Percentiles rank a stretch among this genome's conserved stretches.
These are phyloP conservation scores for Bufotes viridis DNA, from an alignment of 2,797 vertebrate species.

Conservation along the genomic window DNA sequence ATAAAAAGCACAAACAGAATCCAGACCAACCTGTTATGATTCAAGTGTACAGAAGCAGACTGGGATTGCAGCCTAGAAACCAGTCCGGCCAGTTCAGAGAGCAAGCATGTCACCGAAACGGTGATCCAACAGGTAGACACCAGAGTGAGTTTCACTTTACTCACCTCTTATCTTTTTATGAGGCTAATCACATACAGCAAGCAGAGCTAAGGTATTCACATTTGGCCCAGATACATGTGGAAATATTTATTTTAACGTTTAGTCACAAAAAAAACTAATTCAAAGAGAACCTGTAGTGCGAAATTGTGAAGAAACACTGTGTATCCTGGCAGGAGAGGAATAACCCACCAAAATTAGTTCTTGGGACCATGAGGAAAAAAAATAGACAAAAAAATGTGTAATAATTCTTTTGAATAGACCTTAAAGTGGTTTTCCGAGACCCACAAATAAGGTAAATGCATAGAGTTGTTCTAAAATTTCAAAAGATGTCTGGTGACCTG, in stretches of 20 bases:
- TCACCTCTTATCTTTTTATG: slow-evolving; percentile 22
- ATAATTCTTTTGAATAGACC: too few relatives aligned
- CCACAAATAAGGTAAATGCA: too few relatives aligned
- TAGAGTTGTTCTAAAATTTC: too few relatives aligned
- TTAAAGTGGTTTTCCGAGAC: too few relatives aligned
- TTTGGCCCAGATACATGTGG: neutral
- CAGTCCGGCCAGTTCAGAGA: slow-evolving; percentile 24
- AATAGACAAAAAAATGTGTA: too few relatives aligned
- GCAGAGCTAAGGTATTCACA: slow-evolving; percentile 15
- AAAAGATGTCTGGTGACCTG: too few relatives aligned
- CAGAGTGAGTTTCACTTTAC: slow-evolving; percentile 40
- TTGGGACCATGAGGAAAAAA: too few relatives aligned
- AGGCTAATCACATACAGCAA: neutral
- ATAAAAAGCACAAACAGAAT: slow-evolving; percentile 23
- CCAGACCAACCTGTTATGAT: slow-evolving; percentile 26
- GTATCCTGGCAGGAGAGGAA: too few relatives aligned
- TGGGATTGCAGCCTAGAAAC: slow-evolving; percentile 24
- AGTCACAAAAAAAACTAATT: neutral
- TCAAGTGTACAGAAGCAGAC: neutral
- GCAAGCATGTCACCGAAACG: neutral
- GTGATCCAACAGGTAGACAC: neutral
- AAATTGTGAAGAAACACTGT: neutral
- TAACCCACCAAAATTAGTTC: neutral
- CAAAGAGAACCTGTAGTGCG: neutral
- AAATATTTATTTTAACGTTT: slow-evolving; percentile 17